These are phyloP conservation scores for Zeuzera pyrina DNA, from an alignment of 2,888 invertebrate species.

Conservation along the genomic window DNA sequence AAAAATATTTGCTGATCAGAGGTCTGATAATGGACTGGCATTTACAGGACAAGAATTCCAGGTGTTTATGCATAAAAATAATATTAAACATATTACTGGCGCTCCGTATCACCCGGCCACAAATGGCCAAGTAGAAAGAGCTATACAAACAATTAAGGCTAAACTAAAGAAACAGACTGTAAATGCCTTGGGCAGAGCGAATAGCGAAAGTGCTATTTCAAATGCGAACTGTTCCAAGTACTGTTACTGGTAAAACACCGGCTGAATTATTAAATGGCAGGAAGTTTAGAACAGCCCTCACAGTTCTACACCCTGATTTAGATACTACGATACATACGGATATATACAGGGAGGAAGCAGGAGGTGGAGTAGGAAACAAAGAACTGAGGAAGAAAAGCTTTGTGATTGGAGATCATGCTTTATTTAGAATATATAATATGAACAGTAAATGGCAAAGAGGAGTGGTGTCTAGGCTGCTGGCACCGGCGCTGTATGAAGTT, in stretches of 20 bases:
- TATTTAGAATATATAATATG: too few species aligned
- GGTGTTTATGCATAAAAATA: conserved; percentile 1
- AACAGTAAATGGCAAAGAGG: too few species aligned
- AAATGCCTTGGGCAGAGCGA: conserved; percentile 4
- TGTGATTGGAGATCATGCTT: too few species aligned
- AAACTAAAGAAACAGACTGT: background rate
- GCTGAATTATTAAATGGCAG: conserved; percentile 3
- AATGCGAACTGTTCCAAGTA: conserved; percentile 8
- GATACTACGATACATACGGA: too few species aligned
- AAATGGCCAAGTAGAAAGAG: conserved; percentile 6
- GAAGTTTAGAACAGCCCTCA: background rate
- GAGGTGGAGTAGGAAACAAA: too few species aligned
- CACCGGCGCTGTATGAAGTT: background rate
- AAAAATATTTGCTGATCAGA: conserved; percentile 9
- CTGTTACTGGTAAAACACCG: conserved; percentile 8
- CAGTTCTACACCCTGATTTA: conserved; percentile 7
- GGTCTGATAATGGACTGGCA: conserved; percentile 10
- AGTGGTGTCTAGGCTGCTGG: too few species aligned
- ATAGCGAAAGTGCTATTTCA: conserved; percentile 1
- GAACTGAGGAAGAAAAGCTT: too few species aligned
- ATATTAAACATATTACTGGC: conserved; percentile 3
- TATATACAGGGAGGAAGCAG: too few species aligned
- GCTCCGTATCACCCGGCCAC: conserved; percentile 10
- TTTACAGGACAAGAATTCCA: conserved; percentile 10
- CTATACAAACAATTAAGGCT: background rate